Conservation (phyloP, 2,888 invertebrate genomes). For the Tinea pellionella region DNA sequence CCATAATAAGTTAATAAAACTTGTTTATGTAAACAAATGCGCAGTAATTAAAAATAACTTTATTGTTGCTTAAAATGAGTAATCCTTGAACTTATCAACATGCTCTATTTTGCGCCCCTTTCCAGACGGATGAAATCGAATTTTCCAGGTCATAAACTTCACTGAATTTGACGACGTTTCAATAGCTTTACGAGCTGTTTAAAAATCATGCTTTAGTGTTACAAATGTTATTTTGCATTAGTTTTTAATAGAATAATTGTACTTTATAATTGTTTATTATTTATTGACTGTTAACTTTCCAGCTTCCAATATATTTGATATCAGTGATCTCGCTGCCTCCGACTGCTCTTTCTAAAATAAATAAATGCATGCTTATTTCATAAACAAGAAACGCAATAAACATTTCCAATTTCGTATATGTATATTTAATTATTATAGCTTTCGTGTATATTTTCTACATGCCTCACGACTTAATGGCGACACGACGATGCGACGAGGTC, state of each 20-base stretch:
- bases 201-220: background rate
- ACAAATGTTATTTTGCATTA: background rate
- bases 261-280: no score
- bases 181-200: constrained; percentile 30
- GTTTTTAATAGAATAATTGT: no score
- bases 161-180: constrained; percentile 61
- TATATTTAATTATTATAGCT: background rate
- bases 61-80: background rate
- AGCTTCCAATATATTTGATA: no score
- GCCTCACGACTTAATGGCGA: background rate
- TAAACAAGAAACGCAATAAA: no score
- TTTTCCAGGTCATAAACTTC: constrained; percentile 61
- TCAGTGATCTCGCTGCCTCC: no score
- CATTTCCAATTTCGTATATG: background rate
- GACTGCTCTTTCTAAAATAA: no score
- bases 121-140: constrained; percentile 30
- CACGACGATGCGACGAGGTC: background rate
- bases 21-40: background rate
- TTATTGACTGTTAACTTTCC: no score
- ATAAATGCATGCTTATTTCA: no score
- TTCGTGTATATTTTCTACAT: background rate
- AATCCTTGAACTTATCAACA: constrained; percentile 5
- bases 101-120: background rate
- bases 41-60: background rate
- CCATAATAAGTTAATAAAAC: background rate